These are phyloP conservation scores for Podarcis lilfordi DNA, from an alignment of 2,797 vertebrate species.

Conservation along the genomic window DNA sequence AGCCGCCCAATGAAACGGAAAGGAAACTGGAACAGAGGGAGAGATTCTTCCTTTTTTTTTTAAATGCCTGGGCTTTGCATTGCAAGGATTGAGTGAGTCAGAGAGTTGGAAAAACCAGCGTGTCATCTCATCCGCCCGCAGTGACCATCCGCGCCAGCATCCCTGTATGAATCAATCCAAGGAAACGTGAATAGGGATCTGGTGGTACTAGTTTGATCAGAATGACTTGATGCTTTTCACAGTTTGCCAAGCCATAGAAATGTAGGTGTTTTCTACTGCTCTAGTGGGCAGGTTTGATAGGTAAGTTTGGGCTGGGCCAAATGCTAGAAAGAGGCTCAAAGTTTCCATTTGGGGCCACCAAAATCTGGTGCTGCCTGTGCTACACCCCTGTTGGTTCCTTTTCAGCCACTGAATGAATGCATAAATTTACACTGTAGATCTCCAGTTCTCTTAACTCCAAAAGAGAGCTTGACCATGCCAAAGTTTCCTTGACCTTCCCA, in stretches of 20 bases:
- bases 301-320: background rate
- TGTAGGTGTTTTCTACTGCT: no score
- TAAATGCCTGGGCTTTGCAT: background rate
- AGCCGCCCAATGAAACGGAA: background rate
- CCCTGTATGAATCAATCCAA: background rate
- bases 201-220: background rate
- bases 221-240: no score
- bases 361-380: background rate
- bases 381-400: background rate
- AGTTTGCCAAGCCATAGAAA: background rate
- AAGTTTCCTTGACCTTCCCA: background rate
- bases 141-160: background rate
- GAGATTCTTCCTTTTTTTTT: background rate
- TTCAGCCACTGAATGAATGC: background rate
- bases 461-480: background rate
- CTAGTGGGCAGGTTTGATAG: background rate
- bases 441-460: background rate
- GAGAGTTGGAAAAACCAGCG: background rate
- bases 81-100: background rate
- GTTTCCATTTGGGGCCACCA: background rate
- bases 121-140: background rate
- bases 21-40: background rate
- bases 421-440: background rate
- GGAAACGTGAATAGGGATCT: no score
- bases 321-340: background rate